These are phyloP conservation scores for Nanorana parkeri DNA, from an alignment of 2,113 vertebrate genomes.

Conservation along the genomic window DNA sequence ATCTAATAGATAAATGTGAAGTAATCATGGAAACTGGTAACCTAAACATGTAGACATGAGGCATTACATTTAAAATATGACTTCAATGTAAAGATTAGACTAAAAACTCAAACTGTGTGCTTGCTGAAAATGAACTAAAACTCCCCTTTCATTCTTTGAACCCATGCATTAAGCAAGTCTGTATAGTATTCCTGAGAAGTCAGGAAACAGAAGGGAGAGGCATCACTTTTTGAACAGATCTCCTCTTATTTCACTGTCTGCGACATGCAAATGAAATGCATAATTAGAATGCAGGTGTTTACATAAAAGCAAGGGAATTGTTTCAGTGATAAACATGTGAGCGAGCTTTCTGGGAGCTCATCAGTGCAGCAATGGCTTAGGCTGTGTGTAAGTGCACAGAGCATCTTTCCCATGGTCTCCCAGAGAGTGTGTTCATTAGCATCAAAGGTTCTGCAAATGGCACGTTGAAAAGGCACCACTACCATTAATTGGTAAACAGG, in stretches of 20 bases:
- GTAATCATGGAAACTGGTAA: too few relatives aligned
- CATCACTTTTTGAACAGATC: not conserved
- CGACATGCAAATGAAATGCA: not conserved
- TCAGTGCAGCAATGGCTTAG: conserved; percentile 14
- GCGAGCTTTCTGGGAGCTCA: not conserved
- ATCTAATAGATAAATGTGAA: too few relatives aligned
- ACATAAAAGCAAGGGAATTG: not conserved
- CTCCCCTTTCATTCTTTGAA: too few relatives aligned
- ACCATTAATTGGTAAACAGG: conserved; percentile 22
- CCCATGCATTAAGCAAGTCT: too few relatives aligned
- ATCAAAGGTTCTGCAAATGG: conserved; percentile 35
- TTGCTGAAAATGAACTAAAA: too few relatives aligned
- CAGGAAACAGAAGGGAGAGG: too few relatives aligned
- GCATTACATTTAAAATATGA: too few relatives aligned
- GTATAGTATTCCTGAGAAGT: too few relatives aligned
- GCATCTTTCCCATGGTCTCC: conserved; percentile 33
- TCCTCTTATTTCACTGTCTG: not conserved
- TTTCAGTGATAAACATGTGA: conserved; percentile 13
- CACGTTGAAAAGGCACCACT: conserved; percentile 22
- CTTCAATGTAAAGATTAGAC: too few relatives aligned
- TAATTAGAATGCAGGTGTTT: conserved; percentile 30
- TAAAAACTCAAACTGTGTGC: too few relatives aligned
- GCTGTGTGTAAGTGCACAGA: not conserved
- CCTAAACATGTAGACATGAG: too few relatives aligned
- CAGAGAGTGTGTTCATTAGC: conserved; percentile 45